These are phyloP conservation scores for Oegoconia quadripuncta DNA, from an alignment of 2,888 invertebrate species.

Conservation along the genomic window DNA sequence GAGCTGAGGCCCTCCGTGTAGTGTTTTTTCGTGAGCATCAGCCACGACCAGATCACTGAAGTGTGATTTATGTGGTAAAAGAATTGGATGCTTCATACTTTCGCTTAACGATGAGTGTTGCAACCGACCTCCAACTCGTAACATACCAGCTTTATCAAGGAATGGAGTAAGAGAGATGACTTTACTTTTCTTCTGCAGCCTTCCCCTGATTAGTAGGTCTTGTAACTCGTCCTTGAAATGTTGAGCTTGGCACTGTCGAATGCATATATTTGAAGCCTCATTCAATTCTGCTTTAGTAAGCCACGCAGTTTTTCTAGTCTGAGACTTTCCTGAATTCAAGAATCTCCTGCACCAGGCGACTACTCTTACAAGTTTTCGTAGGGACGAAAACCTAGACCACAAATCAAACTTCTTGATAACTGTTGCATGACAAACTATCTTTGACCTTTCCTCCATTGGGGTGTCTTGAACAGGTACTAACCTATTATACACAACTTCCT, in stretches of 20 bases:
- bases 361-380: too few relatives aligned
- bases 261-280: too few relatives aligned
- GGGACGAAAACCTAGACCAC: too few relatives aligned
- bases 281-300: too few relatives aligned
- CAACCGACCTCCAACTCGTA: neutral
- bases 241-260: neutral
- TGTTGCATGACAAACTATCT: too few relatives aligned
- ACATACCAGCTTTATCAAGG: neutral
- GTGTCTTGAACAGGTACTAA: too few relatives aligned
- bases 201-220: neutral
- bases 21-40: slow-evolving; percentile 23
- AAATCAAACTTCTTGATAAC: too few relatives aligned
- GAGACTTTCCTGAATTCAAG: too few relatives aligned
- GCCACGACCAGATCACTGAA: slow-evolving; percentile 23
- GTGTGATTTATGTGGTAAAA: neutral
- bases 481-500: too few relatives aligned
- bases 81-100: neutral
- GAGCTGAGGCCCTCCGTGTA: slow-evolving; percentile 26
- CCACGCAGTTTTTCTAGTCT: too few relatives aligned
- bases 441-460: too few relatives aligned
- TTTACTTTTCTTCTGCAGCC: neutral
- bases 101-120: neutral
- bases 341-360: too few relatives aligned
- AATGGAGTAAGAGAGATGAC: neutral
- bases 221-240: neutral